Base-by-base conservation (phyloP, 2,888 invertebrate genomes). In the Drosophila vallismaia region DNA sequence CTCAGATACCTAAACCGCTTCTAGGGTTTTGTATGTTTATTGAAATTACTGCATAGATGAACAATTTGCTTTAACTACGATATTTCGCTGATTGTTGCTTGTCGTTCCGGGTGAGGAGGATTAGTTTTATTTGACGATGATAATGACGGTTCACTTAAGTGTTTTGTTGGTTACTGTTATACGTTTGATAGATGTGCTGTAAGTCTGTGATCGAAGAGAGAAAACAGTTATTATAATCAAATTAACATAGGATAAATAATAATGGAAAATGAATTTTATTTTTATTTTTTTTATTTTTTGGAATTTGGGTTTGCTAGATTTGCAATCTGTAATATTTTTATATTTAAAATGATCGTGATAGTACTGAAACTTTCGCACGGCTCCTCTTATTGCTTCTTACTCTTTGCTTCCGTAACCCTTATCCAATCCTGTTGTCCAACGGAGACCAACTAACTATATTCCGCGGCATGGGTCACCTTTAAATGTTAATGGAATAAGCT, bases 61-160 rank as follows among this genome's bases (percentile, higher is more conserved):
- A 74, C 75, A 71, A 77, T 77, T 86, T 71, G 72, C 70, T 62
- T 72, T 79, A 79, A 68, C 88, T 86, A 86, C 78, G 88, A 84
- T 88, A 72, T 74, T 76, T 82, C 46, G 55, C 63, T 83, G 86
- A 86, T 83, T 83, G 83, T 88, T 88, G 74, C 68, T 68, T 67
- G 60, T 77, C 77, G 64, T 75, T 79, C 59, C 75, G 75, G 77
- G 69, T 75, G 59, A 78, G 64, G 63, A 74, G 78, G 76, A 86
- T 79, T 68, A 57, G 64, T 75, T 50, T 48, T 63, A 74, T 52
- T 60, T 74, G 86, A 82, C 80, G 71, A 80, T 82, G 77, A 83
- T 80, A 71, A 5, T 72, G 88, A 82, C 79, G 87, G 83, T 54
- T 85, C 52, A 64, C 70, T 76, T 82, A 79, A 72, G 74, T 82